phyloP scores from a whole-genome alignment of 2,888 invertebrate species.

The Drosophila fulvimacula region DNA sequence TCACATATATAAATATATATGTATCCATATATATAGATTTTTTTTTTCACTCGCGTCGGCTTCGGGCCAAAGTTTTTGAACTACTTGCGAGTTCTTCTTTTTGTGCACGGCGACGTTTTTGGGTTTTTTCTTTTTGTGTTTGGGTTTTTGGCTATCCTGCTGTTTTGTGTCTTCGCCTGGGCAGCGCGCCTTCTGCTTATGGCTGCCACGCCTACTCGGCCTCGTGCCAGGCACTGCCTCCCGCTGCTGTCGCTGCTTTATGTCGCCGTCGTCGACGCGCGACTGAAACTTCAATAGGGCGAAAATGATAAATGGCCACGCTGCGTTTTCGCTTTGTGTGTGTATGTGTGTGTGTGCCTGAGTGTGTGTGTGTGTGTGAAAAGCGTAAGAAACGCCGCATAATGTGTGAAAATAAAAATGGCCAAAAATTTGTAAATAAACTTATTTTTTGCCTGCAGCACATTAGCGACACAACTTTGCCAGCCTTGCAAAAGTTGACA shows the following conservation, averaged over 20 bases:
- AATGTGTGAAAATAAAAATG: constrained; percentile 74
- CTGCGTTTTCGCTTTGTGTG: constrained; percentile 58
- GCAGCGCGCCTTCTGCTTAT: constrained; percentile 54
- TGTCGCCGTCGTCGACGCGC: constrained; percentile 71
- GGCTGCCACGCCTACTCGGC: constrained; percentile 46
- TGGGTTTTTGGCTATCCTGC: constrained; percentile 72
- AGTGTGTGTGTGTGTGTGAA: constrained; percentile 14
- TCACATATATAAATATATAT: neutral
- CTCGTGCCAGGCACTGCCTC: constrained; percentile 33
- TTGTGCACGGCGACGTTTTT: constrained; percentile 61
- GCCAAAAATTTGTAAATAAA: constrained; percentile 59
- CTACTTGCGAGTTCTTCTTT: constrained; percentile 76
- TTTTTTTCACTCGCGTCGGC: constrained; percentile 53
- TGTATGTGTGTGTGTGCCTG: neutral
- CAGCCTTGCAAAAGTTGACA: constrained; percentile 9
- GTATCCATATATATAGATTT: neutral
- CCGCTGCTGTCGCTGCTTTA: constrained; percentile 70
- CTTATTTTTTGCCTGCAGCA: constrained; percentile 41
- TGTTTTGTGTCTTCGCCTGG: constrained; percentile 72
- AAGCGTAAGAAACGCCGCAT: constrained; percentile 33
- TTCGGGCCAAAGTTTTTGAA: constrained; percentile 78
- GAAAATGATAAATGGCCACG: constrained; percentile 78
- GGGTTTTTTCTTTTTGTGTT: constrained; percentile 12
- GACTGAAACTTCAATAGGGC: constrained; percentile 79
- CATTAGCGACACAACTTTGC: constrained; percentile 50